These are phyloP conservation scores for Odontomyia ornata DNA, from an alignment of 2,888 invertebrate species.

Conservation along the genomic window DNA sequence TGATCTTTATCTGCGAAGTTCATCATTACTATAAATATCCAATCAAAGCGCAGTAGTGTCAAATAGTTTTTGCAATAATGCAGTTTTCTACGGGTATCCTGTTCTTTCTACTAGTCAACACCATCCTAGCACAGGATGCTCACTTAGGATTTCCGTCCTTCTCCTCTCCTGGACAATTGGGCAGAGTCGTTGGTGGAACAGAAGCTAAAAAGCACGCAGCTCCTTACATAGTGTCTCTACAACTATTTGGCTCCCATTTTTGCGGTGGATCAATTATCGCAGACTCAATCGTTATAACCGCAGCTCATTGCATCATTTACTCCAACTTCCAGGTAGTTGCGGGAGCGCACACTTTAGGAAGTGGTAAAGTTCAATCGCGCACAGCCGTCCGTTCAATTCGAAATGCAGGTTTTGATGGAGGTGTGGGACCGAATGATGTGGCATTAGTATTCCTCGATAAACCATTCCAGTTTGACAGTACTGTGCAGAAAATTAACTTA, in stretches of 20 bases:
- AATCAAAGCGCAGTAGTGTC: too few relatives aligned
- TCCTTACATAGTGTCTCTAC: constrained; percentile 48
- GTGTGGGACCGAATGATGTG: constrained; percentile 66
- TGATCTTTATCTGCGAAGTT: too few relatives aligned
- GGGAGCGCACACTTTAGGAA: constrained; percentile 61
- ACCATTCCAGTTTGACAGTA: constrained; percentile 55
- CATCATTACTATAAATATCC: too few relatives aligned
- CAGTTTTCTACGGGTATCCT: too few relatives aligned
- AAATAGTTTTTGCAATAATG: too few relatives aligned
- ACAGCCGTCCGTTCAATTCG: background rate
- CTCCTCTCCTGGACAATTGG: background rate
- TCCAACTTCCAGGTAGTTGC: constrained; percentile 54
- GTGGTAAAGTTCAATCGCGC: constrained; percentile 50
- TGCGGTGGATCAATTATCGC: constrained; percentile 48
- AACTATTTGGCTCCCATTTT: constrained; percentile 37
- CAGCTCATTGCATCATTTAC: constrained; percentile 48
- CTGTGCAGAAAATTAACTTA: constrained; percentile 28
- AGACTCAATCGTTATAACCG: constrained; percentile 48
- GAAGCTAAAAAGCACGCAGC: constrained; percentile 44
- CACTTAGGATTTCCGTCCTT: constrained; percentile 31
- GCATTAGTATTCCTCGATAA: constrained; percentile 63
- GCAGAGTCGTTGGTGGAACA: constrained; percentile 49
- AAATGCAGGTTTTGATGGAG: constrained; percentile 54
- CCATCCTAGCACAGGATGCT: too few relatives aligned
- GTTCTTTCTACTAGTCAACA: too few relatives aligned